Evolutionary conservation across 2,888 invertebrate genomes (phyloP).

Genomic region (Trichacis sp.): DNA sequence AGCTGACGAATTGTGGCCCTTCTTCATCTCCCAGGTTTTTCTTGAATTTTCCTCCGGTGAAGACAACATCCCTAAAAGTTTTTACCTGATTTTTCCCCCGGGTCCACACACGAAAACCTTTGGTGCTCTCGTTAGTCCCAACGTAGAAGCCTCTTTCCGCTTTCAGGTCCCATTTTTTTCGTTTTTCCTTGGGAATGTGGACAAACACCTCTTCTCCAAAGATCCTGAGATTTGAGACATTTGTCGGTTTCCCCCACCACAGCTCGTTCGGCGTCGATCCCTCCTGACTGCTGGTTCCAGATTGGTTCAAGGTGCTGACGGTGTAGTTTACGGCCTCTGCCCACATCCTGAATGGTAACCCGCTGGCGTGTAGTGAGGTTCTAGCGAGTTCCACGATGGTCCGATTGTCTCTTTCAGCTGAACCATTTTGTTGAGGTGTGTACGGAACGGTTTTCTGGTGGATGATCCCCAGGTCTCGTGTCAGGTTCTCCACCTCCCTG

Average conservation of each 20-base stretch:
- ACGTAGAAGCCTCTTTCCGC: conserved; percentile 22
- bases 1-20: too few relatives aligned
- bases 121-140: conserved; percentile 18
- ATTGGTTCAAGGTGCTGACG: conserved; percentile 8
- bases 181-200: conserved; percentile 9
- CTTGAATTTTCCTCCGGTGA: background rate
- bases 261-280: conserved; percentile 7
- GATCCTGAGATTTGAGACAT: conserved; percentile 22
- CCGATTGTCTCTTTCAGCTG: conserved; percentile 31
- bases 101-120: conserved; percentile 23
- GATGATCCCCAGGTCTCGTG: conserved; percentile 11
- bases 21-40: background rate
- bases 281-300: conserved; percentile 15
- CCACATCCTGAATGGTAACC: conserved; percentile 5
- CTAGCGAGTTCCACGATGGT: conserved; percentile 35
- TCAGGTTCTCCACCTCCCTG: conserved; percentile 18
- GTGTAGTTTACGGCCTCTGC: conserved; percentile 11
- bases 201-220: too few relatives aligned
- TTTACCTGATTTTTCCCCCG: conserved; percentile 14
- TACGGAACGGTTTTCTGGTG: conserved; percentile 30
- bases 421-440: conserved; percentile 36
- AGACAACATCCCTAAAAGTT: too few relatives aligned
- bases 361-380: conserved; percentile 3
- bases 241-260: conserved; percentile 10
- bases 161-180: conserved; percentile 22